A percentile compares a stretch with the other conserved stretches of the same genome.
Conservation (phyloP, 2,888 invertebrate species). For the Drosophila gaucha region DNA sequence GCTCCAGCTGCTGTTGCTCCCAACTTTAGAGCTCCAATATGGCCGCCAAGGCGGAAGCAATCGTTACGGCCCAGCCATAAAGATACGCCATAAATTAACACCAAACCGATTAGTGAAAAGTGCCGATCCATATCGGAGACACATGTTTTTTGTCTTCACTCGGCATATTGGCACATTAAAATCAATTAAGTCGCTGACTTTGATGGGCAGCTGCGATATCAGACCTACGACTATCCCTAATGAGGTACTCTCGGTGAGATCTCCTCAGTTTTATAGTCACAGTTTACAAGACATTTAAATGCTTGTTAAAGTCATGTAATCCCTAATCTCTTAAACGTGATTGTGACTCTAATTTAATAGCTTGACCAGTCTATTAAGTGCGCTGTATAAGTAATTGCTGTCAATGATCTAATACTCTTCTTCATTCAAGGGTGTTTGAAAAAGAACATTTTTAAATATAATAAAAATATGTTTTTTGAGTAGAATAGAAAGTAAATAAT, state of each 20-base stretch:
- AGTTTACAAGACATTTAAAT: slow-evolving; percentile 39
- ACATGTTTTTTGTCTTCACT: slow-evolving; percentile 61
- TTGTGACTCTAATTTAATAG: slow-evolving; percentile 4
- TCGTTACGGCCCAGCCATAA: slow-evolving; percentile 52
- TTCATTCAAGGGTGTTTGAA: not conserved
- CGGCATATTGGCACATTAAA: slow-evolving; percentile 73
- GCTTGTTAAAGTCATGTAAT: slow-evolving; percentile 14
- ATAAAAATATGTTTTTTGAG: not conserved
- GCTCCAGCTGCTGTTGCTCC: slow-evolving; percentile 38
- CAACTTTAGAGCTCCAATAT: slow-evolving; percentile 50
- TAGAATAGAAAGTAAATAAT: too few species aligned
- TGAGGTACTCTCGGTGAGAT: slow-evolving; percentile 31
- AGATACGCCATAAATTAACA: slow-evolving; percentile 76
- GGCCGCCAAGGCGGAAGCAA: slow-evolving; percentile 76
- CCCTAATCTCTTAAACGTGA: not conserved
- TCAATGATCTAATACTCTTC: not conserved
- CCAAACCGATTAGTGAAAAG: slow-evolving; percentile 81
- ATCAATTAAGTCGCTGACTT: slow-evolving; percentile 66
- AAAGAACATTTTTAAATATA: not conserved
- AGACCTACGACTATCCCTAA: slow-evolving; percentile 23
- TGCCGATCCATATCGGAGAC: slow-evolving; percentile 71
- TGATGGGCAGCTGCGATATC: slow-evolving; percentile 49
- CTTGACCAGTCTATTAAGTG: not conserved
- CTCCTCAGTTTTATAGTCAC: slow-evolving; percentile 13
- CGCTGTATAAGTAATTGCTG: not conserved